Base-by-base conservation (phyloP, 2,888 invertebrate genomes). In the Ophraella communa region DNA sequence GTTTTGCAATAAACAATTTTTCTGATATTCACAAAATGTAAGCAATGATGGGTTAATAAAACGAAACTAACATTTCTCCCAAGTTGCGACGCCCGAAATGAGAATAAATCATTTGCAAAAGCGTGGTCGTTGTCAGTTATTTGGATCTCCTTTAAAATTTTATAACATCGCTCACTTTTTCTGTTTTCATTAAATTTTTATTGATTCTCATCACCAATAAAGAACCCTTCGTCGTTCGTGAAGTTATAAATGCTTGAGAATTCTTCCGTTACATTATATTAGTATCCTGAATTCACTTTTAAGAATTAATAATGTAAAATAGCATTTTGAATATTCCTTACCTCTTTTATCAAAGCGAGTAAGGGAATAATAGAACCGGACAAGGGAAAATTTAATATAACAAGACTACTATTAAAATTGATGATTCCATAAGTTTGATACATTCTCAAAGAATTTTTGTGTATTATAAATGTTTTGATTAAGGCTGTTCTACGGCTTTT, bases 241-340 rank as follows among this genome's bases (percentile, higher is more conserved):
- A 33, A 35, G 44, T 65, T 21, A 17, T 20, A 61, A 65, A 52
- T 47, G 35, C 52, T 55, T 14, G 20, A 44, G 56, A 57, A 65
- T 27, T 24, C 55, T 59, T 55, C 20, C 55, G 27, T 55, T 57
- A 11, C n/a, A n/a, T n/a, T 30, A 30, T 30, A 30, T 51, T 24
- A 56, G 51, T 64, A 64, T 55, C 30, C 24, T 27, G 65, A 61
- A 65, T 53, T 61, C 57, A 61, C 61, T 65, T 53, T 65, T 57
- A 24, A 65, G 53, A 61, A 53, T 55, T 61, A 65, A 65, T 61
- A 65, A 65, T 65, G 65, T 61, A 57, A 61, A 61, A 65, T 61
- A 57, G 33, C 52, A 45, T 47, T 30, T 52, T 53, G 27, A 58
- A 58, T 45, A 56, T 54, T 61, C 44, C 42, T 52, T 45, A 54